phyloP scores from a whole-genome alignment of 1,140 invertebrate genomes.

The Steinernema feltiae region DNA sequence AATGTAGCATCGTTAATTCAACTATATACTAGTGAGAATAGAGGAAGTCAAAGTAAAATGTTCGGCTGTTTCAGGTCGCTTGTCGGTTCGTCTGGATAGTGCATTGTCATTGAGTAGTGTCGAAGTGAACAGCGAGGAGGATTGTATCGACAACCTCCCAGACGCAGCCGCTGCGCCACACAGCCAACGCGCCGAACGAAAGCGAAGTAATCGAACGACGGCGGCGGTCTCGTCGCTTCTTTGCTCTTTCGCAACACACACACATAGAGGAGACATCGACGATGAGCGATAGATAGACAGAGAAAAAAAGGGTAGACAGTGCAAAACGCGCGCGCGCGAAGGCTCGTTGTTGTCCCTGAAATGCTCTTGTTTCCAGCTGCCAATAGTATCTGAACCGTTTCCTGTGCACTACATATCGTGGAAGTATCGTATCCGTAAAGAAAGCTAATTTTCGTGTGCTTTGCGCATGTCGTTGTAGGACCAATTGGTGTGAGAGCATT shows the following conservation, averaged over 20 bases:
- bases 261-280: neutral
- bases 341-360: neutral
- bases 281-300: neutral
- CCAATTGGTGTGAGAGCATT: neutral
- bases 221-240: conserved; percentile 5
- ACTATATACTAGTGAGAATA: neutral
- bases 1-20: neutral
- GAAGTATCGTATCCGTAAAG: too few species aligned
- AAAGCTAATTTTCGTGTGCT: too few species aligned
- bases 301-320: conserved; percentile 12
- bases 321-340: neutral
- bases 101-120: neutral
- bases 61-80: neutral
- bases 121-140: conserved; percentile 10
- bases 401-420: too few species aligned
- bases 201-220: neutral
- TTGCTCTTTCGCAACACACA: conserved; percentile 10
- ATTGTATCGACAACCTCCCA: neutral
- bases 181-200: neutral
- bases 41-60: neutral
- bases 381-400: too few species aligned
- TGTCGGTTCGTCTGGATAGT: conserved; percentile 3
- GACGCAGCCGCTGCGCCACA: neutral
- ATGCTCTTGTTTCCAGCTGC: too few species aligned
- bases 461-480: neutral